These are phyloP conservation scores for Biston stratarius DNA, from an alignment of 2,888 invertebrate genomes.

Conservation along the genomic window DNA sequence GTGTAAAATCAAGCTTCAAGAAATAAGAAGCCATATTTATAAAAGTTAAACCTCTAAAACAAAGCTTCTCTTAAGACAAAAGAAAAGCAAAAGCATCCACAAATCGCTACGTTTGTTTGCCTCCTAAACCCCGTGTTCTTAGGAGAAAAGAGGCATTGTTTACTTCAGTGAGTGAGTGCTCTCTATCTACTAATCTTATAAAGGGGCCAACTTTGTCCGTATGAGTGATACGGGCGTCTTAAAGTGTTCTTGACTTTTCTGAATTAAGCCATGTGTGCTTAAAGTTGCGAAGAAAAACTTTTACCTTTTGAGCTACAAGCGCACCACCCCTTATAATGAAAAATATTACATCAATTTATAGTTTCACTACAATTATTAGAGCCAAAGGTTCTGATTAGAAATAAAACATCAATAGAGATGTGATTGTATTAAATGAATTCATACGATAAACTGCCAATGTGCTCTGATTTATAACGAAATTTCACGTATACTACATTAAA, in stretches of 20 bases:
- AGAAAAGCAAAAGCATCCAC: conserved; percentile 49
- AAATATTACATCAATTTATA: not conserved
- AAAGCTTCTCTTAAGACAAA: conserved; percentile 46
- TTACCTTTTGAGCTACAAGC: conserved; percentile 12
- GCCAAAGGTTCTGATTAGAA: not conserved
- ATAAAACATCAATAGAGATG: no score
- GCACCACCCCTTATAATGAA: not conserved
- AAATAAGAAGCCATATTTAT: conserved; percentile 25
- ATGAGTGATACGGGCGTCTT: conserved; percentile 50
- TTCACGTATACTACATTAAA: conserved; percentile 26
- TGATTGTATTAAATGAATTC: conserved; percentile 18
- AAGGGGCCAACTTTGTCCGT: conserved; percentile 48
- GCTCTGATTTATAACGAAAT: conserved; percentile 20
- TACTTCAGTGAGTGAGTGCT: conserved; percentile 47
- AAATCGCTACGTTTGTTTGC: conserved; percentile 49
- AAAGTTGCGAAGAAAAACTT: conserved; percentile 33
- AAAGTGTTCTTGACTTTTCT: conserved; percentile 49
- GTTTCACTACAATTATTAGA: not conserved
- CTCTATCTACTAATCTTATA: conserved; percentile 49
- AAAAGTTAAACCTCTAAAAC: conserved; percentile 44
- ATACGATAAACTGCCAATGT: conserved; percentile 12
- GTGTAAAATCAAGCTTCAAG: not conserved
- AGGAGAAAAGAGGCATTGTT: conserved; percentile 49
- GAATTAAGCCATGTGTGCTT: conserved; percentile 44
- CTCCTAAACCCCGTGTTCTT: conserved; percentile 46